phyloP scores from a whole-genome alignment of 1,140 invertebrate species.

The Saccostrea cuccullata region DNA sequence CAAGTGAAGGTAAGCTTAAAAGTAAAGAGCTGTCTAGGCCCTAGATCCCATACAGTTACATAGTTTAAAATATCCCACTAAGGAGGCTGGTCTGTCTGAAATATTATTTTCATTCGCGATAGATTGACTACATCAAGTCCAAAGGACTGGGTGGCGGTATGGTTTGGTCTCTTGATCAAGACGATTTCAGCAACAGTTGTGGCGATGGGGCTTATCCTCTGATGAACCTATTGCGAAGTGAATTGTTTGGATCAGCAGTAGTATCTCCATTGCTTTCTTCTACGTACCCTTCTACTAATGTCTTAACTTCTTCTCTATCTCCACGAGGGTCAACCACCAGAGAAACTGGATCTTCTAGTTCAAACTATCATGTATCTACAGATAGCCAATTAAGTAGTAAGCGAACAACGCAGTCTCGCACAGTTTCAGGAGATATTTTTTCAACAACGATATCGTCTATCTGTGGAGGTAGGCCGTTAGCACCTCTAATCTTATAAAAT shows the following conservation, averaged over 20 bases:
- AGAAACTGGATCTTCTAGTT: neutral
- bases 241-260: neutral
- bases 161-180: constrained; percentile 98
- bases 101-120: neutral
- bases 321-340: neutral
- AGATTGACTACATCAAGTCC: constrained; percentile 93
- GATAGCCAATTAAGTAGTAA: neutral
- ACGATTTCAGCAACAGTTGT: constrained; percentile 88
- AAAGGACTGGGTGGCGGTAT: constrained; percentile 95
- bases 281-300: neutral
- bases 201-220: constrained; percentile 94
- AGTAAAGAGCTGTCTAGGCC: neutral
- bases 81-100: neutral
- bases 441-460: neutral
- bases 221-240: constrained; percentile 80
- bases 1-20: constrained; percentile 83
- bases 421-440: neutral
- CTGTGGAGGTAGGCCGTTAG: neutral
- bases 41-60: neutral
- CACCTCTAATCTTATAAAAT: neutral
- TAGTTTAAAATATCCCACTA: neutral
- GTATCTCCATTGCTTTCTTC: neutral
- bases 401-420: neutral
- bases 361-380: neutral
- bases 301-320: neutral